Percentiles rank a stretch among this genome's conserved stretches.
Evolutionary conservation across 1,140 invertebrate species (phyloP).

Genomic region (Uloborus diversus): DNA sequence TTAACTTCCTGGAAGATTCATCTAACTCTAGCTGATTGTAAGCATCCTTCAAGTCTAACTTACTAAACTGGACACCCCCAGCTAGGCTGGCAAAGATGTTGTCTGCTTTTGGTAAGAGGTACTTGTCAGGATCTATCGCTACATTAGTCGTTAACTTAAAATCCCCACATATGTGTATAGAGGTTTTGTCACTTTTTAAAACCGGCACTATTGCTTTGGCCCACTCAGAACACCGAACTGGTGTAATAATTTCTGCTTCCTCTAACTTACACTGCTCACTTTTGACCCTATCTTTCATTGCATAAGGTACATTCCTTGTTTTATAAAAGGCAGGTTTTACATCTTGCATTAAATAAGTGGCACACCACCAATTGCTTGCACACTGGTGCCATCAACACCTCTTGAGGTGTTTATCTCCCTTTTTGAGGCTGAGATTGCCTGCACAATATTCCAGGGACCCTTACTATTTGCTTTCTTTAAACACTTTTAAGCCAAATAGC

Average conservation of each 20-base stretch:
- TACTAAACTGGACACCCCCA: slow-evolving; percentile 58
- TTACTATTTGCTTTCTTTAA: not conserved
- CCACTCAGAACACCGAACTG: slow-evolving; percentile 66
- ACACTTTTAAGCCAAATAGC: not conserved
- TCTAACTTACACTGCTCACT: slow-evolving; percentile 63
- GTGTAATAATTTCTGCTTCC: slow-evolving; percentile 62
- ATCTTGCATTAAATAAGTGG: too few species aligned
- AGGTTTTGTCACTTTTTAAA: slow-evolving; percentile 65
- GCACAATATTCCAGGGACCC: not conserved
- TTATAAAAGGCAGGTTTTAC: slow-evolving; percentile 4
- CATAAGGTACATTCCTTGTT: slow-evolving; percentile 63
- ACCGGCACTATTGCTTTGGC: slow-evolving; percentile 68
- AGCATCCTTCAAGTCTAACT: slow-evolving; percentile 61
- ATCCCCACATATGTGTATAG: slow-evolving; percentile 67
- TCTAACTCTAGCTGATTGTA: slow-evolving; percentile 61
- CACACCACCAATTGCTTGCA: too few species aligned
- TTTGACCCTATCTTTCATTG: slow-evolving; percentile 63
- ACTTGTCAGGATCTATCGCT: slow-evolving; percentile 53
- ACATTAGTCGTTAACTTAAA: slow-evolving; percentile 62
- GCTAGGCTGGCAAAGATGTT: slow-evolving; percentile 52
- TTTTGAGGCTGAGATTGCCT: too few species aligned
- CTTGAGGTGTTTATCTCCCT: too few species aligned
- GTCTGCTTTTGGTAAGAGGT: slow-evolving; percentile 59
- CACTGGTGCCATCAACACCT: too few species aligned
- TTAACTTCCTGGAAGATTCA: slow-evolving; percentile 57